Base-by-base conservation (phyloP, 2,797 vertebrate species). In the Smutsia temminckii region DNA sequence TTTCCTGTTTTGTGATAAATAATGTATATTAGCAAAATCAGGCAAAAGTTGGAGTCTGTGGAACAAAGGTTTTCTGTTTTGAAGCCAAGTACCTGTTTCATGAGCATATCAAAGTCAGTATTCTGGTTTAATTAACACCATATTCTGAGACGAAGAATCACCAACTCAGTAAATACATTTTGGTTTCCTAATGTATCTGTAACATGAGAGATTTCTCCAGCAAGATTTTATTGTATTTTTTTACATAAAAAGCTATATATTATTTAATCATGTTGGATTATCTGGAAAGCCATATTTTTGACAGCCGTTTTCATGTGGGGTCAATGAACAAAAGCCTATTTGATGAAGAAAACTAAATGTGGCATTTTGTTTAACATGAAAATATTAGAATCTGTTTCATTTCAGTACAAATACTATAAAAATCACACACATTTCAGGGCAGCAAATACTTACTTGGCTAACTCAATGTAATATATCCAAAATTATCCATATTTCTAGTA, bases 1-100 rank as follows among this genome's bases (percentile, higher is more conserved):
- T 78, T 53, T 71, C 42, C 6, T 51, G 7, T 16, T 94, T 94
- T 93, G 25, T 85, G 9, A 71, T 53, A 96, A 88, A 71, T 51
- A 49, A 12, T 77, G 12, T 69, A 1, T 69, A 53, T 18, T 77
- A 88, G 1, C 14, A 81, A 75, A 88, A 29, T 79, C 23, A 63
- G 37, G 64, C 11, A 55, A 40, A 71, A 85, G 8, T 8, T 84
- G 6, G 32, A 75, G 34, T 34, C 8, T 5, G 27, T 57, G 5
- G 1, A 87, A 32, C 20, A 64, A 1, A 57, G 6, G 0, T 72
- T 63, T 83, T 89, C 34, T 93, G 5, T 29, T 89, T 86, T 81
- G 23, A 86, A 80, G 61, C 2, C 12, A 77, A 59, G 4, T 89
- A 34, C 75, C 23, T 59, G 20, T 1, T 59, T 75, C n/a, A 75